Conservation (phyloP, 1,140 invertebrate genomes). For the Sipha flava region DNA sequence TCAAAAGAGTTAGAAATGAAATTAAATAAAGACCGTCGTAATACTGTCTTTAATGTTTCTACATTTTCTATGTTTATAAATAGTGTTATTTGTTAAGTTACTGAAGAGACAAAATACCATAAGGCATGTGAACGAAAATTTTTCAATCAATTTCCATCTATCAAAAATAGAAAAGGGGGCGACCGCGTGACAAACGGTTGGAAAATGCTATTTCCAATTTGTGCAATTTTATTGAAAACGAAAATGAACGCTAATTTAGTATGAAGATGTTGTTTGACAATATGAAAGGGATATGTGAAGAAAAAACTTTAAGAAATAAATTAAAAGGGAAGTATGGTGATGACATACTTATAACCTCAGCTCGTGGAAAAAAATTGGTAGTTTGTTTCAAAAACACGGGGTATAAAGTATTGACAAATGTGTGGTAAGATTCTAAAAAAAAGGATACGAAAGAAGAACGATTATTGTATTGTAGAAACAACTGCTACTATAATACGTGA, state of each 20-base stretch:
- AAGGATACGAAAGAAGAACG: not conserved
- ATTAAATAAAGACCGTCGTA: not conserved
- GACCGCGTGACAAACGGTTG: not conserved
- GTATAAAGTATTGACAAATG: not conserved
- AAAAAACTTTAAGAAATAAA: not conserved
- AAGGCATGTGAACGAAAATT: not conserved
- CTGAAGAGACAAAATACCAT: not conserved
- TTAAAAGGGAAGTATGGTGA: not conserved
- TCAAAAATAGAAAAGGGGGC: not conserved
- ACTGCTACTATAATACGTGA: not conserved
- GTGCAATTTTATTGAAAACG: not conserved
- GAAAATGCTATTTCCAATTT: not conserved
- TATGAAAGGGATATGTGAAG: not conserved
- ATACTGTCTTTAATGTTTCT: not conserved
- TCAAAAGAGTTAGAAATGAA: not conserved
- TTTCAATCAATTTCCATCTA: too few species aligned
- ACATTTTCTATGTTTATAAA: not conserved
- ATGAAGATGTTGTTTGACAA: not conserved
- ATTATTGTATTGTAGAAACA: not conserved
- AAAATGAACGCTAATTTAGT: not conserved
- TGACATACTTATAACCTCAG: not conserved
- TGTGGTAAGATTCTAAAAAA: not conserved
- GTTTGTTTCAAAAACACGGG: not conserved
- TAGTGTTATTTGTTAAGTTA: not conserved
- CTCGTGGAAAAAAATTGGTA: not conserved